Evolutionary conservation across 2,797 vertebrate genomes (phyloP).

Genomic region (Helarctos malayanus): DNA sequence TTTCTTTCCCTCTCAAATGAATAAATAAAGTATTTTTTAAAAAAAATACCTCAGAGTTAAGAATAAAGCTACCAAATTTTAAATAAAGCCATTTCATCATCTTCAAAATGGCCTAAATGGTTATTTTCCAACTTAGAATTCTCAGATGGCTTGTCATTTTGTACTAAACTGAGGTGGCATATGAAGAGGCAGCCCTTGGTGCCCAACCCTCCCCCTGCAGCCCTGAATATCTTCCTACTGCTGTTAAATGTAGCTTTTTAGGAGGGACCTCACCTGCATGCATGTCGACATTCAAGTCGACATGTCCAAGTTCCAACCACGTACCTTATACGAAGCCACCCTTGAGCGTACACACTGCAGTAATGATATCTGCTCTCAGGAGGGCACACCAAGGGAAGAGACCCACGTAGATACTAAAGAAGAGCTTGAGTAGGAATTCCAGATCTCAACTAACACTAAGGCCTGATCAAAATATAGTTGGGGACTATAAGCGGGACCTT

Average conservation of each 20-base stretch:
- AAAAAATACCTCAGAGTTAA: not conserved
- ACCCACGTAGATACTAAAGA: not conserved
- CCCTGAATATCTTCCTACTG: not conserved
- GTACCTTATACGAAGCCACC: not conserved
- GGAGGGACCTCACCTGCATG: not conserved
- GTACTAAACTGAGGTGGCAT: not conserved
- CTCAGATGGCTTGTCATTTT: not conserved
- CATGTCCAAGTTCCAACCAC: not conserved
- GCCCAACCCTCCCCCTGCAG: rapidly evolving
- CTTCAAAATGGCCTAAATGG: not conserved
- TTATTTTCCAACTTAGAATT: not conserved
- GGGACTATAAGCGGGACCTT: not conserved
- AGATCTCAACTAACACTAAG: not conserved
- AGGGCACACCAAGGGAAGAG: not conserved
- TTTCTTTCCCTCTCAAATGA: not conserved
- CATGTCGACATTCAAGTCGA: not conserved
- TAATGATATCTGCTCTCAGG: not conserved
- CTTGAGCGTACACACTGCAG: rapidly evolving
- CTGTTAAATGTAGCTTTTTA: not conserved
- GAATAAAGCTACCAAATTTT: not conserved
- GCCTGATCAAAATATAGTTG: not conserved
- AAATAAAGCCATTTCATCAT: not conserved
- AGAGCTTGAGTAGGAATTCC: not conserved
- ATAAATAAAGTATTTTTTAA: not conserved
- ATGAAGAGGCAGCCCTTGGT: rapidly evolving